Conservation (phyloP, 2,888 invertebrate genomes). For the Troilus luridus region DNA sequence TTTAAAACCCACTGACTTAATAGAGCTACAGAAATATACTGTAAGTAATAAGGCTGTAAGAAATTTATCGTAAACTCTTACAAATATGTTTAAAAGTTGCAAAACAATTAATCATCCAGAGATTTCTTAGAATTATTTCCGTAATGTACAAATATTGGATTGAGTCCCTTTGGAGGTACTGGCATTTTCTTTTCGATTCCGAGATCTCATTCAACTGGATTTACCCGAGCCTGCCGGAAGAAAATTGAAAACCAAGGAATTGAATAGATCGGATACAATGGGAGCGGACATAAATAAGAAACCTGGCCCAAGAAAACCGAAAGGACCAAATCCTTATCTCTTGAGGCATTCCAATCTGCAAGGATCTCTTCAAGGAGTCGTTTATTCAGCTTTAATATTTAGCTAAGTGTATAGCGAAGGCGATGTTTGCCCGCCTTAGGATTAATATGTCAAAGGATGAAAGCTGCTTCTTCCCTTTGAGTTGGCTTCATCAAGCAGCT, state of each 20-base stretch:
- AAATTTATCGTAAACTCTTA: too few species aligned
- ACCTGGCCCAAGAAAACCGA: not conserved
- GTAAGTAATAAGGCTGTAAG: too few species aligned
- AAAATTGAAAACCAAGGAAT: conserved; percentile 6
- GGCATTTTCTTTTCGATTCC: not conserved
- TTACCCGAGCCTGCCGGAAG: not conserved
- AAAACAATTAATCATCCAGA: not conserved
- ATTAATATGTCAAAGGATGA: conserved; percentile 35
- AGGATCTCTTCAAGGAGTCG: not conserved
- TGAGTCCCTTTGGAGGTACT: not conserved
- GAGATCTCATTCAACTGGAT: not conserved
- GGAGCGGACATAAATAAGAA: conserved; percentile 29
- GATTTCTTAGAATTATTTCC: not conserved
- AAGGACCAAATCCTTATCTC: conserved; percentile 40
- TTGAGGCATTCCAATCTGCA: not conserved
- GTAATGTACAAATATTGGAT: not conserved
- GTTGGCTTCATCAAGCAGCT: conserved; percentile 10
- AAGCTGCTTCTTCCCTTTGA: not conserved
- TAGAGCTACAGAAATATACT: too few species aligned
- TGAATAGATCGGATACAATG: conserved; percentile 16
- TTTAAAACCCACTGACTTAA: too few species aligned
- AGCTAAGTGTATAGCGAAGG: not conserved
- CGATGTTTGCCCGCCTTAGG: not conserved
- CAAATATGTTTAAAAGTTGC: too few species aligned
- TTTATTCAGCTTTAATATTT: conserved; percentile 29